Evolutionary conservation across 2,797 vertebrate species (phyloP), one percentile per base, ranked within the genome.

Genomic region (Zalophus californianus): DNA sequence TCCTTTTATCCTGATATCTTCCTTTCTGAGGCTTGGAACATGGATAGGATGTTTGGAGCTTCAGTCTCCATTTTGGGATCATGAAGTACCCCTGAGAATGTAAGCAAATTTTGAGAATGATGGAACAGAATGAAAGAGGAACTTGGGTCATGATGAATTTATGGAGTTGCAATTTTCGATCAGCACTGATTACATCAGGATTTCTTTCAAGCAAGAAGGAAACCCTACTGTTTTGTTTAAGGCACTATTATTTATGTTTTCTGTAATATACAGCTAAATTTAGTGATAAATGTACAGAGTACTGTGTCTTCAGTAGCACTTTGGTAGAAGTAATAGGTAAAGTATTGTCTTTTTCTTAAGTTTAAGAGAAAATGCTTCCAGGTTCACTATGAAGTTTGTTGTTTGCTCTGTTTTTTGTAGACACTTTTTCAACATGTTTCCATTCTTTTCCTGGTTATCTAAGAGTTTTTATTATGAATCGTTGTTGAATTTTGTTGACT

Each of bases 131-230:
- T 27, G 48, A 52, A 62, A 58, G 35, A 54, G n/a, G 18, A 68
- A 54, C 10, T 32, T 38, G 27, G 77, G 52, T 44, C 23, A 25
- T 32, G 41, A 77, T 52, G 29, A 84, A 78, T 88, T 44, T 38
- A 38, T 62, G 23, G 8, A 94, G 44, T n/a, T 96, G 23, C 3
- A 54, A 70, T 72, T 91, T 70, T 15, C 62, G 25, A 25, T 78
- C 78, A 91, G 5, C 20, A 6, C 7, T 83, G 41, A 38, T 32
- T 64, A 35, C 0, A 62, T 72, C 29, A 72, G 89, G 32, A 88
- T 94, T 94, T 88, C n/a, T 62, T 88, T 83, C 41, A 87, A 66
- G 25, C 70, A 56, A 78, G 32, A 52, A 72, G 54, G 58, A 70
- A 44, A 9, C 32, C n/a, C 3, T 60, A 27, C 18, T 44, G 8